phyloP scores from a whole-genome alignment of 2,113 vertebrate genomes.

The Elachura formosa region DNA sequence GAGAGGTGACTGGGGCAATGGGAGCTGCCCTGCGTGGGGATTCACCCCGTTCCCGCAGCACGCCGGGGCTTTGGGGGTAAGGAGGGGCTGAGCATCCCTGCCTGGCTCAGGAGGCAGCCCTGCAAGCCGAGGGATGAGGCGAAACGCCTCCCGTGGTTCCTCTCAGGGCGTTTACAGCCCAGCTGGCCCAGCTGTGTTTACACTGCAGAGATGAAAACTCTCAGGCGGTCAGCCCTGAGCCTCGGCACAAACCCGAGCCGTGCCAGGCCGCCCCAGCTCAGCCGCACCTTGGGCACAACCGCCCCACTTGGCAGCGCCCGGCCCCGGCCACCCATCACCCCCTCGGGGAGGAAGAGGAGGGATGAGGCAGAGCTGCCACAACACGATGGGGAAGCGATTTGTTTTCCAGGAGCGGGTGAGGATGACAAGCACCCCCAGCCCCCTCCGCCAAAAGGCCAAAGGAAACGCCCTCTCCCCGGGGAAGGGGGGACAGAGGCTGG shows the following conservation, averaged over 20 bases:
- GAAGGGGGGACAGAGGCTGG: not conserved
- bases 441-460: slow-evolving; percentile 38
- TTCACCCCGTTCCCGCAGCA: not conserved
- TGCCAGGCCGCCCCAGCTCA: not conserved
- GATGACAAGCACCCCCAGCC: slow-evolving; percentile 1
- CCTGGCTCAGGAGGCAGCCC: not conserved
- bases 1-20: rapidly evolving
- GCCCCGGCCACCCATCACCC: not conserved
- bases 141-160: not conserved
- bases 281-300: not conserved
- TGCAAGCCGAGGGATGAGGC: not conserved
- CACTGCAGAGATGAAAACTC: not conserved
- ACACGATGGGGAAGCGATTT: not conserved
- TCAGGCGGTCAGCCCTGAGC: not conserved
- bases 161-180: not conserved
- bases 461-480: slow-evolving; percentile 55
- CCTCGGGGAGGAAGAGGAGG: not conserved
- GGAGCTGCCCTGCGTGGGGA: rapidly evolving
- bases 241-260: not conserved
- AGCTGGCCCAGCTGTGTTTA: slow-evolving; percentile 53
- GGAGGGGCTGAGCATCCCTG: not conserved
- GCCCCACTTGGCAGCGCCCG: not conserved
- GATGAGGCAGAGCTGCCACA: not conserved
- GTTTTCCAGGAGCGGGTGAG: slow-evolving; percentile 36
- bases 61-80: rapidly evolving